Percentiles rank a stretch among this genome's conserved stretches.
Conservation (phyloP, 2,888 invertebrate species). For the Eledona agricola region DNA sequence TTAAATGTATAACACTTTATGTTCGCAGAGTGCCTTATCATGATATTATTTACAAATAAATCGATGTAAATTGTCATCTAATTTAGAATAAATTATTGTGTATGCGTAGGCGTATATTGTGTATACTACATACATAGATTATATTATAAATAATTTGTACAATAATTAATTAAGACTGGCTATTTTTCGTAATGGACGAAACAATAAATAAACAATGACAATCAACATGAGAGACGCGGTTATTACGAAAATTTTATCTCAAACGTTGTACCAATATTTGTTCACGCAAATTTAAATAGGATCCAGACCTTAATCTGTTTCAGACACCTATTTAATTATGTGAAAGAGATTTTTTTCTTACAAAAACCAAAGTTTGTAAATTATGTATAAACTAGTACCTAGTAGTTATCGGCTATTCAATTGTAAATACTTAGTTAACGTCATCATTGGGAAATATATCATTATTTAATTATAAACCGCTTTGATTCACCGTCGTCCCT, state of each 20-base stretch:
- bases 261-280: slow-evolving; percentile 32
- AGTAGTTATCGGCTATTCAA: slow-evolving; percentile 45
- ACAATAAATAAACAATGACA: slow-evolving; percentile 33
- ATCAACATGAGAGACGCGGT: slow-evolving; percentile 26
- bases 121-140: slow-evolving; percentile 10
- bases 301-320: slow-evolving; percentile 35
- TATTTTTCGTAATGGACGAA: slow-evolving; percentile 28
- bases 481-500: slow-evolving; percentile 20
- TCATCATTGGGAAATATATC: slow-evolving; percentile 47
- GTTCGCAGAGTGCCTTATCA: slow-evolving; percentile 30
- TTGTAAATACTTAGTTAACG: slow-evolving; percentile 45
- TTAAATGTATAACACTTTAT: slow-evolving; percentile 4
- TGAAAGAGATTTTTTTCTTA: slow-evolving; percentile 37
- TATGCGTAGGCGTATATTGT: slow-evolving; percentile 16
- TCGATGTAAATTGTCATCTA: slow-evolving; percentile 21
- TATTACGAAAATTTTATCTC: slow-evolving; percentile 32
- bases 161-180: slow-evolving; percentile 31
- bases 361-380: slow-evolving; percentile 60
- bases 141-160: slow-evolving; percentile 22
- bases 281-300: slow-evolving; percentile 35
- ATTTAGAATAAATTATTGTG: slow-evolving; percentile 25
- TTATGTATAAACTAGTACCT: slow-evolving; percentile 57
- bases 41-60: slow-evolving; percentile 24
- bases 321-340: slow-evolving; percentile 36
- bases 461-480: slow-evolving; percentile 41